phyloP scores from a whole-genome alignment of 2,113 vertebrate species.

The Speoplatyrhinus poulsoni region DNA sequence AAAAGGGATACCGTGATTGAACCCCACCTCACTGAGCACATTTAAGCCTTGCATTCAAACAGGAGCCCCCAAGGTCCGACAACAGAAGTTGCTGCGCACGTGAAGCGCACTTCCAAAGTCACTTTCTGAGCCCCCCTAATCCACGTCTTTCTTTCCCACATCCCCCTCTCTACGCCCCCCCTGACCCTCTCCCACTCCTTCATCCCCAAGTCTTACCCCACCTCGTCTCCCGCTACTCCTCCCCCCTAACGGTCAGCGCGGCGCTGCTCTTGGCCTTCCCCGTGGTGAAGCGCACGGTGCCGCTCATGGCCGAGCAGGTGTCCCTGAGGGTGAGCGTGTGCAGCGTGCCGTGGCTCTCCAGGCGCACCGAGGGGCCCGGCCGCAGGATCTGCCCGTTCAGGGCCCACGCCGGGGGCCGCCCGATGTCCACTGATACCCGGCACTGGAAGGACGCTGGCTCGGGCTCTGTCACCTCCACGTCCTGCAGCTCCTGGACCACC shows the following conservation, averaged over 20 bases:
- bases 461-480: conserved; percentile 66
- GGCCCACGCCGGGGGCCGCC: conserved; percentile 73
- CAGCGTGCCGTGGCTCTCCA: conserved; percentile 69
- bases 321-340: conserved; percentile 73
- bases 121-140: not conserved
- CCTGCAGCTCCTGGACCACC: conserved; percentile 67
- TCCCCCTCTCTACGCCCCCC: too few relatives aligned
- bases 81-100: not conserved
- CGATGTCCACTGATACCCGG: conserved; percentile 72
- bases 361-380: conserved; percentile 45
- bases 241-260: conserved; percentile 49
- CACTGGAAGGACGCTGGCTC: conserved; percentile 73
- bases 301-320: conserved; percentile 71
- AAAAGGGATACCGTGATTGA: conserved; percentile 4
- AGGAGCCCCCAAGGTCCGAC: not conserved
- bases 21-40: not conserved
- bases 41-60: not conserved
- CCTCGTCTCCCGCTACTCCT: conserved; percentile 3
- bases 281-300: conserved; percentile 72
- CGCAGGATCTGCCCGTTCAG: conserved; percentile 73
- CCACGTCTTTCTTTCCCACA: too few relatives aligned
- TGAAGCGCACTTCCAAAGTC: conserved; percentile 14
- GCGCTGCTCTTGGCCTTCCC: conserved; percentile 77
- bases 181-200: too few relatives aligned
- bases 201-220: too few relatives aligned